Evolutionary conservation across 2,113 vertebrate species (phyloP), one percentile per base, ranked within the genome.

Genomic region (Mormoops blainvillei): DNA sequence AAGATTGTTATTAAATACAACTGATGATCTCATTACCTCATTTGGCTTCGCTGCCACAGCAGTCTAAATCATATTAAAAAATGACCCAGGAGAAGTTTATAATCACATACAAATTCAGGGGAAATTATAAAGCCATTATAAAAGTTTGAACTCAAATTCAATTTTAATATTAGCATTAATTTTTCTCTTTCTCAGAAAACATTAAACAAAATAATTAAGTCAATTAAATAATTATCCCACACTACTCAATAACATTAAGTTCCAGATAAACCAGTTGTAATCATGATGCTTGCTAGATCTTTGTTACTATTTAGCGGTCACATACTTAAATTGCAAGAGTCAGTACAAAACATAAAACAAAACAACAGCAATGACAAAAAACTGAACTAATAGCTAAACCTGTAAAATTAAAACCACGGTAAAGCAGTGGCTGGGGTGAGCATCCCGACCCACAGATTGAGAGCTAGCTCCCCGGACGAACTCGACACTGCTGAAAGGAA

Each of bases 91-190:
- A 91, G 36, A 22, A 48, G 81, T 63, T 61, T 73, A 67, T 10
- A 87, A 43, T n/a, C 38, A 70, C 5, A 70, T 68, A 63, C 70
- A 93, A 94, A 33, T 68, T 92, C 54, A 88, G 38, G 7, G 24
- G n/a, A 31, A 87, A 89, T 85, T 82, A 63, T 78, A 93, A 89
- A 95, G 41, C 41, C n/a, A n/a, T n/a, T n/a, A n/a, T n/a, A 86
- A 93, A 20, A 45, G 3, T 77, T 16, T 43, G 2, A 28, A 86
- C 61, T 70, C 7, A 78, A 76, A 96, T 58, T 76, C 52, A 84
- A 48, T 52, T 8, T 48, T 87, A 70, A 89, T 12, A 45, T 78
- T 31, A 83, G 52, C 61, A 43, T 13, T 89, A 22, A 24, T 67
- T 96, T 83, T 82, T 81, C 54, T 94, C 48, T 61, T 61, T 48